Evolutionary conservation across 2,888 invertebrate species (phyloP).

Genomic region (Pinctada fucata): DNA sequence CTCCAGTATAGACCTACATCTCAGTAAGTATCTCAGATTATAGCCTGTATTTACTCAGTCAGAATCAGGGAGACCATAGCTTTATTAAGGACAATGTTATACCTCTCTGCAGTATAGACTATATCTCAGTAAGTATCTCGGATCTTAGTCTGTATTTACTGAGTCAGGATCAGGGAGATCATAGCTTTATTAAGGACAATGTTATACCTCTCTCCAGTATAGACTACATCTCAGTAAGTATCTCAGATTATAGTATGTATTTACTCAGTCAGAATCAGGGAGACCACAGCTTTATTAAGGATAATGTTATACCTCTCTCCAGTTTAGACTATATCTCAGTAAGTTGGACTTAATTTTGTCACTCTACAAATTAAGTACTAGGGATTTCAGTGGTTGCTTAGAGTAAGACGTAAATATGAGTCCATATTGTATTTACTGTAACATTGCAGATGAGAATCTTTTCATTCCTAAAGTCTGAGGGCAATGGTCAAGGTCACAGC

Average conservation of each 20-base stretch:
- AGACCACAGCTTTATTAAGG: conserved; percentile 64
- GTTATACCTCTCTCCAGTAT: conserved; percentile 67
- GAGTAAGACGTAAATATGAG: too few species aligned
- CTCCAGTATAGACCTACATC: conserved; percentile 72
- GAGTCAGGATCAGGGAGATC: conserved; percentile 56
- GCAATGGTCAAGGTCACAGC: too few species aligned
- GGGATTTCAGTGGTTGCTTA: too few species aligned
- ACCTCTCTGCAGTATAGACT: conserved; percentile 70
- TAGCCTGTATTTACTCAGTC: neutral
- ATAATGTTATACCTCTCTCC: conserved; percentile 61
- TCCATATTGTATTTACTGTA: too few species aligned
- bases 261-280: conserved; percentile 64
- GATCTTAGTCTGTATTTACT: conserved; percentile 71
- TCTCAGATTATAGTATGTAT: conserved; percentile 69
- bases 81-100: conserved; percentile 65
- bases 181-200: conserved; percentile 64
- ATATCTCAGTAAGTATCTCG: conserved; percentile 74
- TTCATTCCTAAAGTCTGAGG: too few species aligned
- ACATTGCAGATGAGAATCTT: too few species aligned
- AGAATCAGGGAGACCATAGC: conserved; percentile 54
- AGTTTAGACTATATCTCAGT: conserved; percentile 75
- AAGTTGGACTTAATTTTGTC: conserved; percentile 42
- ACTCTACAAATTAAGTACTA: too few species aligned
- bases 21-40: conserved; percentile 62
- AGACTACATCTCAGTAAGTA: conserved; percentile 74